phyloP scores from a whole-genome alignment of 2,113 vertebrate genomes.

The Abramis brama region DNA sequence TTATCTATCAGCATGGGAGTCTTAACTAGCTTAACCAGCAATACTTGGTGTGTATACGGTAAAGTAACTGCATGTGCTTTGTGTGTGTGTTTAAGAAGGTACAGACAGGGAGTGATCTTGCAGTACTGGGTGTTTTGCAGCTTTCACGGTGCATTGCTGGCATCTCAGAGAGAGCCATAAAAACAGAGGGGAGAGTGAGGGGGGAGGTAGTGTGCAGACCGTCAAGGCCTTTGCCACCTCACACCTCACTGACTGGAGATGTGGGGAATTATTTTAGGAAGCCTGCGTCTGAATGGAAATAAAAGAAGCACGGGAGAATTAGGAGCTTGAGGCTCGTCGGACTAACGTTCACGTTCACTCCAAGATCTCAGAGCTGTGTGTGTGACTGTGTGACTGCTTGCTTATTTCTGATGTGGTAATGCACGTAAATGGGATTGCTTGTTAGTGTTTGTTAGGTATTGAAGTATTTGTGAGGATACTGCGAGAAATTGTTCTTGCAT shows the following conservation, averaged over 20 bases:
- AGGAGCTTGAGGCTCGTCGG: background rate
- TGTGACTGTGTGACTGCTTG: background rate
- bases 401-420: background rate
- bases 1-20: background rate
- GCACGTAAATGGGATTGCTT: background rate
- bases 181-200: constrained; percentile 61
- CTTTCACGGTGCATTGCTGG: constrained; percentile 53
- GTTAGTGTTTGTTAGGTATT: background rate
- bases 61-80: background rate
- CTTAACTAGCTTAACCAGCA: background rate
- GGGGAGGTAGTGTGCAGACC: constrained; percentile 72
- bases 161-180: constrained; percentile 52
- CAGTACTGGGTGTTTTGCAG: constrained; percentile 48
- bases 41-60: background rate
- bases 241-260: constrained; percentile 78
- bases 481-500: background rate
- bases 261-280: constrained; percentile 83
- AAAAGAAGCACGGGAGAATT: constrained; percentile 67
- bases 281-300: constrained; percentile 74
- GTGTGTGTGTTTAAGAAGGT: background rate
- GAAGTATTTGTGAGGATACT: background rate
- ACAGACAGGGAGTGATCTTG: constrained; percentile 32
- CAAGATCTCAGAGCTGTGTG: background rate
- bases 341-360: background rate
- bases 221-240: constrained; percentile 76